phyloP scores from a whole-genome alignment of 2,888 invertebrate species.

The Melikaiella ostensackeni region DNA sequence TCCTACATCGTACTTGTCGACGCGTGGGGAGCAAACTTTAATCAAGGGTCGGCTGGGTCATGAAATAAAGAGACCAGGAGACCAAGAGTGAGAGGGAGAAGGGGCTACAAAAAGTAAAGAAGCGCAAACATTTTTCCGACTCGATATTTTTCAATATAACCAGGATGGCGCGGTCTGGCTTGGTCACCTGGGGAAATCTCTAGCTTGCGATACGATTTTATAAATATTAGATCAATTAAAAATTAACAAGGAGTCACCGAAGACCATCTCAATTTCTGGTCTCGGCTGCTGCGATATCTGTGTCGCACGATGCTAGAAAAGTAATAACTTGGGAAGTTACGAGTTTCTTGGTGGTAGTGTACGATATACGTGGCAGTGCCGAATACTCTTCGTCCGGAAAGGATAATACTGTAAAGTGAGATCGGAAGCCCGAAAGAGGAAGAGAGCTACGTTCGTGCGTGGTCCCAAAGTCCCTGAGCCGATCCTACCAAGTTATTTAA shows the following conservation, averaged over 20 bases:
- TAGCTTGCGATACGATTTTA: slow-evolving; percentile 61
- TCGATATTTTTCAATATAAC: slow-evolving; percentile 74
- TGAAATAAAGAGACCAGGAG: slow-evolving; percentile 49
- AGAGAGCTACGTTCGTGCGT: slow-evolving; percentile 68
- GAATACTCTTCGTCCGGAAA: slow-evolving; percentile 49
- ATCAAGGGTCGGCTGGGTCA: slow-evolving; percentile 59
- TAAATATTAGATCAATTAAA: slow-evolving; percentile 74
- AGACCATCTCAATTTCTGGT: slow-evolving; percentile 33
- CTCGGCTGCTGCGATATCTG: slow-evolving; percentile 19
- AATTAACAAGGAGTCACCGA: slow-evolving; percentile 61
- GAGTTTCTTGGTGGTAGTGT: slow-evolving; percentile 42
- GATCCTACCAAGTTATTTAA: slow-evolving; percentile 78
- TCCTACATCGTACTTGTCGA: slow-evolving; percentile 58
- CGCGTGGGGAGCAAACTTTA: slow-evolving; percentile 63
- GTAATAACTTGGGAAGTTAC: slow-evolving; percentile 67
- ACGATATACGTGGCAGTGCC: slow-evolving; percentile 44
- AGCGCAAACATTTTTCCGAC: slow-evolving; percentile 64
- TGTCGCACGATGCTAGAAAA: slow-evolving; percentile 40
- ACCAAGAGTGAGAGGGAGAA: slow-evolving; percentile 45
- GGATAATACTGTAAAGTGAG: slow-evolving; percentile 47
- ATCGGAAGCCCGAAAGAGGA: slow-evolving; percentile 47
- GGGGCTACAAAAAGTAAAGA: slow-evolving; percentile 48
- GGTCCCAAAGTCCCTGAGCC: slow-evolving; percentile 77
- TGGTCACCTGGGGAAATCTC: slow-evolving; percentile 75
- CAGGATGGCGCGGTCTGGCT: slow-evolving; percentile 54